phyloP scores from a whole-genome alignment of 2,113 vertebrate genomes.

The Apeltes quadracus region DNA sequence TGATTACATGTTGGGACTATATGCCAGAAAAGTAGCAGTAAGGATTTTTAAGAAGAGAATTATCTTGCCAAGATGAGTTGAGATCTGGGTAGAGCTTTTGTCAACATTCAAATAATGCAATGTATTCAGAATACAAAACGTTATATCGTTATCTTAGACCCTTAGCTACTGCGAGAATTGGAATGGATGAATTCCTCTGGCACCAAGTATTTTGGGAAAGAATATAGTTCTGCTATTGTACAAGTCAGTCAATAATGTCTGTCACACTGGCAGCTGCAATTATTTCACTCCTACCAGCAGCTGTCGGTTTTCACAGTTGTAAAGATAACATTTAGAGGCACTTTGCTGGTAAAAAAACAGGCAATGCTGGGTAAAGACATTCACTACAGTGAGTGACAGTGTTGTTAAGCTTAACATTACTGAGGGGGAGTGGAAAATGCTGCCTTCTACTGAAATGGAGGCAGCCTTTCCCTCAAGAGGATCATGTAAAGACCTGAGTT shows the following conservation, averaged over 20 bases:
- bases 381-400: conserved; percentile 26
- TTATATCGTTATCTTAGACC: conserved; percentile 19
- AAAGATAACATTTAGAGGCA: conserved; percentile 49
- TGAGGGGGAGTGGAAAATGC: not conserved
- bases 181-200: conserved; percentile 13
- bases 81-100: conserved; percentile 20
- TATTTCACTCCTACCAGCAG: conserved; percentile 58
- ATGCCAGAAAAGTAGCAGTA: conserved; percentile 31
- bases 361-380: conserved; percentile 2
- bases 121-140: conserved; percentile 22
- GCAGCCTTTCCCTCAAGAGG: conserved; percentile 5
- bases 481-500: conserved; percentile 17
- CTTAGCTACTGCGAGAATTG: conserved; percentile 7
- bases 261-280: conserved; percentile 48
- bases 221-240: conserved; percentile 52
- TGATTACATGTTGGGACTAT: conserved; percentile 30
- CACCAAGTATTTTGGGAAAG: conserved; percentile 17
- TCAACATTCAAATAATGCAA: conserved; percentile 21
- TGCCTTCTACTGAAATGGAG: not conserved
- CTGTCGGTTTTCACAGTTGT: conserved; percentile 48
- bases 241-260: conserved; percentile 49
- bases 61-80: conserved; percentile 43
- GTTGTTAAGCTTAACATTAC: conserved; percentile 20
- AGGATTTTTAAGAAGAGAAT: conserved; percentile 30
- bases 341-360: conserved; percentile 22